A percentile compares a stretch with the other conserved stretches of the same genome.
Conservation (phyloP, 2,113 vertebrate genomes). For the Arvicanthis niloticus region DNA sequence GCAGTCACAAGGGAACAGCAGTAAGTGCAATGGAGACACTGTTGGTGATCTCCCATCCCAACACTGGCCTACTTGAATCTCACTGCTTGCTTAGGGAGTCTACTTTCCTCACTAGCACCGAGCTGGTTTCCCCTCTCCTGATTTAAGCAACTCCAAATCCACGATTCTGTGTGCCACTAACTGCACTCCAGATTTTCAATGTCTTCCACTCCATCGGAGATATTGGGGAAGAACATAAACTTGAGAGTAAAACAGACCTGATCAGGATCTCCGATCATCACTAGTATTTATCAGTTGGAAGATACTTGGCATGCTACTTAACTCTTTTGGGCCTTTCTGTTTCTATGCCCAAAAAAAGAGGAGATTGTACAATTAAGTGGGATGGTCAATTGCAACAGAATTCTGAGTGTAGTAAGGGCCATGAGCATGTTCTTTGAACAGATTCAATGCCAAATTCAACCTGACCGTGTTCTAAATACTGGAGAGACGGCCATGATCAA, state of each 20-base stretch:
- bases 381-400: background rate
- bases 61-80: background rate
- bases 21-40: background rate
- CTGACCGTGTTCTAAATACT: background rate
- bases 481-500: background rate
- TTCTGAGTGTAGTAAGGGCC: background rate
- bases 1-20: background rate
- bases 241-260: background rate
- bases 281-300: background rate
- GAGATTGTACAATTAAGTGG: background rate
- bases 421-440: background rate
- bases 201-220: background rate
- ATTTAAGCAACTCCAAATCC: slow-evolving; percentile 8
- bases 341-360: background rate
- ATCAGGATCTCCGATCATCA: background rate
- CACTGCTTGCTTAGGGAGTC: background rate
- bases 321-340: background rate
- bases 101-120: slow-evolving; percentile 21
- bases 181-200: background rate
- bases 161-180: background rate
- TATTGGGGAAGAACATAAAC: background rate
- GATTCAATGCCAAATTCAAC: background rate
- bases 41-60: background rate
- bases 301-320: background rate
- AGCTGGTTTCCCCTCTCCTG: background rate